Conservation (phyloP, 2,888 invertebrate genomes). For the Trileptium ribeirensis region DNA sequence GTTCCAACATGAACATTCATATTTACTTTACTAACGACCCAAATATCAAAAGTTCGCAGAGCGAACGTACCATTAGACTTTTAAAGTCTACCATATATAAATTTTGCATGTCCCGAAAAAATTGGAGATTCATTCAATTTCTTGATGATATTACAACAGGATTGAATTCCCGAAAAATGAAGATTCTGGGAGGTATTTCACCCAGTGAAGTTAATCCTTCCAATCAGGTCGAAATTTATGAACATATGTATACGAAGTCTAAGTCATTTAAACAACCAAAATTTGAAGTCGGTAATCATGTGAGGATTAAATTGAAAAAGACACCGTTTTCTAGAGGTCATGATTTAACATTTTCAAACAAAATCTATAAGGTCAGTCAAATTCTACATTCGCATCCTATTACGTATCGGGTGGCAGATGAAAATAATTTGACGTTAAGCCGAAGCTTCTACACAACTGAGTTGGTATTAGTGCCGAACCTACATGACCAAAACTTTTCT, state of each 20-base stretch:
- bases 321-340: conserved; percentile 1
- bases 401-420: background rate
- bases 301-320: conserved; percentile 1
- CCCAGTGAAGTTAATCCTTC: background rate
- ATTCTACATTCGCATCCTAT: background rate
- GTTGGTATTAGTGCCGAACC: no score
- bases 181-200: background rate
- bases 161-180: conserved; percentile 9
- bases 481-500: no score
- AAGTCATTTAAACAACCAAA: background rate
- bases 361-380: background rate
- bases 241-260: background rate
- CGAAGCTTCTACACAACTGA: background rate
- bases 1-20: background rate
- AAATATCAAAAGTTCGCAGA: conserved; percentile 10
- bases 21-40: background rate
- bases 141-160: background rate
- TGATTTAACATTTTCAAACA: background rate
- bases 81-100: background rate
- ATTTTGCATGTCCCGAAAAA: background rate
- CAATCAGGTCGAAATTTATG: conserved; percentile 5
- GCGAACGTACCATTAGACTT: background rate
- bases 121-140: background rate
- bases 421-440: background rate
- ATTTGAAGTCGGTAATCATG: conserved; percentile 13